Base-by-base conservation (phyloP, 1,140 invertebrate genomes). In the Drosophila mojavensis region DNA sequence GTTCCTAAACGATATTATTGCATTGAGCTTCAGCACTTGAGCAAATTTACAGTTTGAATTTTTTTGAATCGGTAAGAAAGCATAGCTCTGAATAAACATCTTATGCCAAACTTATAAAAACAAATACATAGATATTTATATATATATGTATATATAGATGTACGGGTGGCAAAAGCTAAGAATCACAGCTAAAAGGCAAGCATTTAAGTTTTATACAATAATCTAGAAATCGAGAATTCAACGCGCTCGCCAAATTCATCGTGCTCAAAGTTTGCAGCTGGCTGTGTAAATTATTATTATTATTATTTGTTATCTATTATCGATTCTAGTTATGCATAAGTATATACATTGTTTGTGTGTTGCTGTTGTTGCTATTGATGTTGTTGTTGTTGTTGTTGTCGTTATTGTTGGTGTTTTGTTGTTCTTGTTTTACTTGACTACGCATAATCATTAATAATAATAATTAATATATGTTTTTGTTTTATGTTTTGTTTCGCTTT, bases 141-240 rank as follows among this genome's bases (percentile, higher is more conserved):
- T 51, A 7, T 36, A 30, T 33, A 58, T 51, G 4, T 36, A 30
- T 33, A 58, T 61, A 47, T 48, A 10, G n/a, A 13, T 55, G 28
- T 58, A 47, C 20, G 53, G 33, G 15, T 39, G 55, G 24, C 30
- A 43, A 30, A 58, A 48, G 28, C 30, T 33, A 30, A 69, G 47
- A 89, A 88, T 88, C 83, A 88, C 83, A 88, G 83, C 84, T 89
- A 88, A 89, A 88, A 89, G 83, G 83, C 83, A 88, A 88, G 83
- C 77, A 89, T 89, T 20, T 68, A 89, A 83, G 69, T 83, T 76
- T 63, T 62, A 79, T 26, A 26, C 20, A 26, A 26, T 50, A 56
- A 41, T 24, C 54, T 15, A 33, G 41, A 60, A 48, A 71, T 68
- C 51, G 36, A 66, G 36, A 58, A 58, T 75, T 75, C 47, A 66